Evolutionary conservation across 92 coral and sea anemone genomes (phyloP), one percentile per base, ranked within the genome.

Genomic region (Anthopleura xanthogrammica): DNA sequence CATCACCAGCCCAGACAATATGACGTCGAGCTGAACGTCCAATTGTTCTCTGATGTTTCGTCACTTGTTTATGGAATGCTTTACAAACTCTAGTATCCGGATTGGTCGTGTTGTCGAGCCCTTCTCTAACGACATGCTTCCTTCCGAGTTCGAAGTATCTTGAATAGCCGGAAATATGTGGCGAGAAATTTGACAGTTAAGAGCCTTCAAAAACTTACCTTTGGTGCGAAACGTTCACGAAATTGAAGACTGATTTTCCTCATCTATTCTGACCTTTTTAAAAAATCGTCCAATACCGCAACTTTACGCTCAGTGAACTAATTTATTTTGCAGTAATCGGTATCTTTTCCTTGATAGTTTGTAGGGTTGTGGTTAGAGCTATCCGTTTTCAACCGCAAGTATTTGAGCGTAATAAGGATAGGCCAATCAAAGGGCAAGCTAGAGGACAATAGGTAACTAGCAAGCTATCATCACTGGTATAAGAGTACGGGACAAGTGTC

Each of bases 91-190:
- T 52, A 64, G 83, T 39, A 68, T 81, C 84, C 84, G 84, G 73
- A 56, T n/a, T 70, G 75, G 60, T 11, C 57, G 10, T 79, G 82
- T 79, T 79, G 57, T 76, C 50, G 74, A 81, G n/a, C 84, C 77
- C 66, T 81, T 81, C 71, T 75, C 71, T 75, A 81, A 81, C 73
- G 73, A 81, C 77, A 77, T 65, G 89, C 66, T 89, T 88, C 91
- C 91, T 88, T 72, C 88, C 84, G 84, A 74, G 72, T 75, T 83
- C 78, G 82, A 85, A 80, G 75, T 62, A 65, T 74, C 76, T 82
- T 62, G 70, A 80, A 82, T 64, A 73, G 85, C 92, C 89, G 92
- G 92, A 89, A 85, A 85, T 78, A 76, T 46, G 82, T 50, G 86
- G 86, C 84, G 19, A 68, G 66, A 66, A 40, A 85, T 16, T 73